Evolutionary conservation across 2,888 invertebrate genomes (phyloP).

Genomic region (Biston stratarius): DNA sequence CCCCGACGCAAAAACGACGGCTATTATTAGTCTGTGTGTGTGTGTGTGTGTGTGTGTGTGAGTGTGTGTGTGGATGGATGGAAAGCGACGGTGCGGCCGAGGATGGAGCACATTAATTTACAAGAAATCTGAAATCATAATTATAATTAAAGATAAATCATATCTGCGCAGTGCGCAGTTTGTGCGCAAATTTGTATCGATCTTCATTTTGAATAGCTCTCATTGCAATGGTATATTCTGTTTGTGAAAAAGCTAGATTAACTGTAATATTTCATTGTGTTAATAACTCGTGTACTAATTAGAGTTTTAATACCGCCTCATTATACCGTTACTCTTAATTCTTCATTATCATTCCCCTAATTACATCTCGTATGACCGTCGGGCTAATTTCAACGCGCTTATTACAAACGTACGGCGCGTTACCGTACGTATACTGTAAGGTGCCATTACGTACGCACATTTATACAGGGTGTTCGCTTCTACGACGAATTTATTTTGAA

Average conservation of each 20-base stretch:
- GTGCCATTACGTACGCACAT: background rate
- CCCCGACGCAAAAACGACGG: too few species aligned
- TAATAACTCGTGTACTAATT: constrained; percentile 16
- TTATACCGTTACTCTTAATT: constrained; percentile 20
- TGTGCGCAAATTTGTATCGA: too few species aligned
- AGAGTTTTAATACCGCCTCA: constrained; percentile 13
- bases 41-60: too few species aligned
- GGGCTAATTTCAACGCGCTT: constrained; percentile 28
- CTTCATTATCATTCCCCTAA: constrained; percentile 28
- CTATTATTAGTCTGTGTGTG: too few species aligned
- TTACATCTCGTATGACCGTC: constrained; percentile 23
- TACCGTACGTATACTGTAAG: constrained; percentile 8
- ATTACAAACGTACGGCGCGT: constrained; percentile 14
- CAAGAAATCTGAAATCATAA: too few species aligned
- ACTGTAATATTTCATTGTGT: constrained; percentile 3
- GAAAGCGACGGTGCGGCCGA: too few species aligned
- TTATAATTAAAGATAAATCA: too few species aligned
- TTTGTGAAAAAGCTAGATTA: background rate
- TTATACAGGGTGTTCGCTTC: background rate
- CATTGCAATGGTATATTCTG: background rate
- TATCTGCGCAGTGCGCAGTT: too few species aligned
- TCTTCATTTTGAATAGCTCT: too few species aligned
- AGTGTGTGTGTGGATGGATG: too few species aligned
- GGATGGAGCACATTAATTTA: too few species aligned
- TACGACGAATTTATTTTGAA: background rate